Evolutionary conservation across 2,113 vertebrate species (phyloP), one percentile per base, ranked within the genome.

Genomic region (Euleptes europaea): DNA sequence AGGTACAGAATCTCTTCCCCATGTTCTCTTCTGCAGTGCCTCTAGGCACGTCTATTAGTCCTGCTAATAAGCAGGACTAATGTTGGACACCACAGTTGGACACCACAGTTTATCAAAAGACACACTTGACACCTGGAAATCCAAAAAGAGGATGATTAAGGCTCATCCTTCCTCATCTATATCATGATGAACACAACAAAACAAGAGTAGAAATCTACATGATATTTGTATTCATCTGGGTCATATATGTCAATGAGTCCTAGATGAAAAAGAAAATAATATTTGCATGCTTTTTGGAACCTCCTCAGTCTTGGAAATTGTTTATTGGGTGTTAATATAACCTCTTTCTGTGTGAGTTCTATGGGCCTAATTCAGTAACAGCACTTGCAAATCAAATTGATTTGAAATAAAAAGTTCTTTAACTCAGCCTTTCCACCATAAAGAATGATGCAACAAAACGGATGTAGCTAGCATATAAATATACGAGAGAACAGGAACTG

Each of bases 41-140:
- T 57, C 77, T 10, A 51, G 84, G 54, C 69, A 60, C 49, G 35
- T 85, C 42, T 85, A 80, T 80, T 85, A 85, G 84, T 85, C 26
- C 19, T 72, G 17, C 77, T 85, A 85, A 80, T 73, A 63, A 71
- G 54, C 84, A 79, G 69, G 84, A 80, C 54, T 63, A 73, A n/a
- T n/a, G n/a, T 13, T 57, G 17, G 63, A 77, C 31, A 28, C 76
- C 10, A 85, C 21, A 33, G 5, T 13, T 57, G 17, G 63, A 77
- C 31, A 28, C 76, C 10, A 85, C 21, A 33, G 5, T 35, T 54
- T 78, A 57, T 38, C 49, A 38, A 42, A 17, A 42, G 35, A 47
- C 13, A 60, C 14, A 31, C 42, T 28, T 70, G 35, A 38, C 69
- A 70, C 15, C 33, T 76, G 60, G 38, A 65, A 79, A 72, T 70